Evolutionary conservation across 2,797 vertebrate genomes (phyloP), one percentile per base, ranked within the genome.

Genomic region (Gallinago stenura): DNA sequence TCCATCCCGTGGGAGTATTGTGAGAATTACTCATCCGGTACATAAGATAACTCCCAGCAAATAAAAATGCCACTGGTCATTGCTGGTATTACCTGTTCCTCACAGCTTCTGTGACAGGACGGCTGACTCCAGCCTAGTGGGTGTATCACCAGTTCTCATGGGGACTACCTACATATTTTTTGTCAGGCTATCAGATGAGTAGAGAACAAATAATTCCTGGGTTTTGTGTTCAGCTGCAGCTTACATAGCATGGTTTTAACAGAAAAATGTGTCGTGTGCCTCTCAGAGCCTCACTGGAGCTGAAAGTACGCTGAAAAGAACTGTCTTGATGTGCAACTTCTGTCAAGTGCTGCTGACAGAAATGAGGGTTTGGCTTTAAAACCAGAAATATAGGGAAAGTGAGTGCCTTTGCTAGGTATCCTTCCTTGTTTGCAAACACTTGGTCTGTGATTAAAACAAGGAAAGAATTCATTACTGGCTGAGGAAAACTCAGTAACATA

Each of bases 401-500:
- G 48, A 90, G 12, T 41, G 46, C 64, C 26, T 91, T 81, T 61
- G 15, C 60, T 81, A 37, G 48, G 35, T 77, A 64, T 46, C 35
- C 22, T 77, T 87, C 41, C 56, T 70, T 94, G 75, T 85, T 92
- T 93, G 65, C 87, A 93, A 88, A 87, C 61, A 81, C 46, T 91
- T 35, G 26, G 10, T 25, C 53, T 71, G 86, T 54, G 75, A 83
- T 45, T 64, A 90, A 90, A 89, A 94, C 81, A 92, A 60, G 31
- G 53, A 82, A 92, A 92, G 33, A 26, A 57, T 96, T 89, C 33
- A 65, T 69, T 81, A 91, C 31, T 85, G 72, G 45, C 37, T 54
- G 75, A 90, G 65, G 75, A 77, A 95, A 96, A 89, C 65, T 76
- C 13, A 87, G 50, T 75, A 89, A 91, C 72, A 64, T 75, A 92